These are phyloP conservation scores for Caenorhabditis japonica DNA, from an alignment of 2,888 invertebrate genomes.

Conservation along the genomic window DNA sequence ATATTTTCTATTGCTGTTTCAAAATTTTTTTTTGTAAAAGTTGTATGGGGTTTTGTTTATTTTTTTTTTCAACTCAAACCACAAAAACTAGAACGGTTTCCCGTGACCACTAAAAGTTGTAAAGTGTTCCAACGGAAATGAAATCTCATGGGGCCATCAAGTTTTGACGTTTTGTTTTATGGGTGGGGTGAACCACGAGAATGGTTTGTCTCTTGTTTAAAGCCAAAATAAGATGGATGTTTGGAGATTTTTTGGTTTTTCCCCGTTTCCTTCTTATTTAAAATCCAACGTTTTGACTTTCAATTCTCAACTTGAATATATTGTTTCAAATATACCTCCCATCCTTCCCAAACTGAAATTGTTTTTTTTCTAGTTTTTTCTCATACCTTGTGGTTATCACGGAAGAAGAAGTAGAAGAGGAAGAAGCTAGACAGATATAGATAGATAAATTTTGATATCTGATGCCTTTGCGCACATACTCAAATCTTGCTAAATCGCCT, in stretches of 20 bases:
- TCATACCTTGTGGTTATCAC: too few species aligned
- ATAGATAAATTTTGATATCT: conserved; percentile 20
- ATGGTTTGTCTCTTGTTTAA: conserved; percentile 31
- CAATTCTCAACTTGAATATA: too few species aligned
- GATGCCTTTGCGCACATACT: conserved; percentile 15
- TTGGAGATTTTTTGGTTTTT: conserved; percentile 10
- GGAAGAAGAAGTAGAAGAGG: too few species aligned
- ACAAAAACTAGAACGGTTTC: conserved; percentile 1
- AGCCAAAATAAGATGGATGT: conserved; percentile 32
- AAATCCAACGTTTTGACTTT: too few species aligned
- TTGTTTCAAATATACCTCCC: too few species aligned
- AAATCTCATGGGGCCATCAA: conserved; percentile 46
- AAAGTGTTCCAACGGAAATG: conserved; percentile 36
- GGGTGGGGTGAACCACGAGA: conserved; percentile 7
- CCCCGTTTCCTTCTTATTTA: not conserved
- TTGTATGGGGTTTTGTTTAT: too few species aligned
- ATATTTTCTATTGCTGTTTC: too few species aligned
- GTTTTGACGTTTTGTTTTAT: conserved; percentile 33
- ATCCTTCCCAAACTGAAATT: too few species aligned
- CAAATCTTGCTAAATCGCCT: conserved; percentile 21
- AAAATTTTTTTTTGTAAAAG: not conserved
- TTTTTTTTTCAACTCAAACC: not conserved
- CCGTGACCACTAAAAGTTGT: conserved; percentile 2
- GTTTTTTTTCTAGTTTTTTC: not conserved
- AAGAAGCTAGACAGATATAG: too few species aligned